A percentile compares a stretch with the other conserved stretches of the same genome.
These are phyloP conservation scores for Uropetala carovei DNA, from an alignment of 2,888 invertebrate genomes.

Conservation along the genomic window DNA sequence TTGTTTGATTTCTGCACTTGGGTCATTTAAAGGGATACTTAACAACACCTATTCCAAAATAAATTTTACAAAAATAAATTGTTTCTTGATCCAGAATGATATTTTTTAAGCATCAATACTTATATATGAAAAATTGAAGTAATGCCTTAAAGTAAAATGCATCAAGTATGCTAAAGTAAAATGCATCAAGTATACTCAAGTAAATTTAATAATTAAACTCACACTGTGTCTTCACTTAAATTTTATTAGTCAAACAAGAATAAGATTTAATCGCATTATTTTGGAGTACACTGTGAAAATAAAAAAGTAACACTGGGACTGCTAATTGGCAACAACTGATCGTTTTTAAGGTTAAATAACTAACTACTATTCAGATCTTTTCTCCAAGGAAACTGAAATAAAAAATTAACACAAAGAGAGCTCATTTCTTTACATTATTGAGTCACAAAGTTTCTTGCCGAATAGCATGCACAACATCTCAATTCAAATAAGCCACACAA, in stretches of 20 bases:
- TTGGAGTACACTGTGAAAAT: constrained; percentile 43
- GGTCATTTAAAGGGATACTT: too few species aligned
- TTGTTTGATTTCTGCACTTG: too few species aligned
- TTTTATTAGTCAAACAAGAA: constrained; percentile 60
- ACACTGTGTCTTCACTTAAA: neutral
- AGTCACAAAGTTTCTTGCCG: neutral
- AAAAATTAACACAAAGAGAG: neutral
- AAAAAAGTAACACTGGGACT: constrained; percentile 28
- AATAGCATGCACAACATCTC: too few species aligned
- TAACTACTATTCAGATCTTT: constrained; percentile 17
- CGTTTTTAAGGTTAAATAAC: neutral
- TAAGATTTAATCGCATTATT: constrained; percentile 19
- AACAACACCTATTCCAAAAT: too few species aligned
- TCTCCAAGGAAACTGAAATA: neutral
- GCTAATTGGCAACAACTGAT: neutral
- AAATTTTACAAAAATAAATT: too few species aligned
- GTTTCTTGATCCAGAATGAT: too few species aligned
- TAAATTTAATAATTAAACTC: neutral
- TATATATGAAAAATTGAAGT: too few species aligned
- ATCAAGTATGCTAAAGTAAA: neutral
- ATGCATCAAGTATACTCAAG: neutral
- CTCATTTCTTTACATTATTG: neutral
- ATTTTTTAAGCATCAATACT: too few species aligned
- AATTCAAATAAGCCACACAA: constrained; percentile 31
- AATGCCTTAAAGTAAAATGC: neutral